Conservation (phyloP, 2,113 vertebrate genomes). For the Ploceus nigricollis region DNA sequence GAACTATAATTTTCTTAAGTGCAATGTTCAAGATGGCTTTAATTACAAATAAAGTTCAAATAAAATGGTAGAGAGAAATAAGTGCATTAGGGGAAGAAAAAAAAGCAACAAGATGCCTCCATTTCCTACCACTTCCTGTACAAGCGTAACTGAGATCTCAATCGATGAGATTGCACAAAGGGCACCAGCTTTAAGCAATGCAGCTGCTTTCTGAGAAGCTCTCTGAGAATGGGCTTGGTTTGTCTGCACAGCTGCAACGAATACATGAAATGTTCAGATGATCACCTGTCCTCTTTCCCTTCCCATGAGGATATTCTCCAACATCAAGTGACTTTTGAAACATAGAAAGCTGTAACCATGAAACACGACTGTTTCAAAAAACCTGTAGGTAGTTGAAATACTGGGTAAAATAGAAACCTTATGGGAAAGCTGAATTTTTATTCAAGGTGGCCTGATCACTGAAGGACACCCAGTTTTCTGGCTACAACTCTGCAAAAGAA, state of each 20-base stretch:
- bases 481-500: neutral
- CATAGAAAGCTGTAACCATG: neutral
- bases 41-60: conserved; percentile 2
- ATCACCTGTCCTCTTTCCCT: neutral
- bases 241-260: neutral
- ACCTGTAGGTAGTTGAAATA: neutral
- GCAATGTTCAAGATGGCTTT: neutral
- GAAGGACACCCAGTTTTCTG: neutral
- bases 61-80: neutral
- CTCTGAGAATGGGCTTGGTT: neutral
- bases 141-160: neutral
- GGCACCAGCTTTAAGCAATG: neutral
- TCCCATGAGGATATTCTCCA: neutral
- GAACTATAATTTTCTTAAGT: neutral
- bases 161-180: neutral
- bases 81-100: neutral
- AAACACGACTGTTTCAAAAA: neutral
- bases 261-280: neutral
- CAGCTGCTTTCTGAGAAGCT: neutral
- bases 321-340: neutral
- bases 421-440: neutral
- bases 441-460: neutral
- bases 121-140: conserved; percentile 27
- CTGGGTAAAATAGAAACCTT: neutral
- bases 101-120: neutral